These are phyloP conservation scores for Dryomyza anilis DNA, from an alignment of 2,888 invertebrate species.

Conservation along the genomic window DNA sequence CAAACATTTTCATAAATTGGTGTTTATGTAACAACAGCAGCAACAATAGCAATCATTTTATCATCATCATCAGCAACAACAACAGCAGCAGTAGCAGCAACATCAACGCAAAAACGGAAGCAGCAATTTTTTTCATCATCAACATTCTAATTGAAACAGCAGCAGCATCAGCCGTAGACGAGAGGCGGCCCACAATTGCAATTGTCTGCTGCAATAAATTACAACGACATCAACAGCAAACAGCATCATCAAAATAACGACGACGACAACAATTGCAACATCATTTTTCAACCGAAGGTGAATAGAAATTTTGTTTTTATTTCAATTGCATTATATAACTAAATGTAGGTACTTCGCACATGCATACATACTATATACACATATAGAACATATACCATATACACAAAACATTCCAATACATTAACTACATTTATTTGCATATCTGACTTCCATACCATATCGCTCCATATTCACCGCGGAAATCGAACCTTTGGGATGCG, in stretches of 20 bases:
- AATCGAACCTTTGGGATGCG: too few species aligned
- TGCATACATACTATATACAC: too few species aligned
- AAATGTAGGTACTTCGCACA: too few species aligned
- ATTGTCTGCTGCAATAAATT: not conserved
- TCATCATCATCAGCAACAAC: conserved; percentile 17
- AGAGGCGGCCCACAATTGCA: too few species aligned
- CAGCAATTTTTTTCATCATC: conserved; percentile 21
- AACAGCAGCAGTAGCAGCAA: conserved; percentile 11
- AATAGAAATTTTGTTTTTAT: too few species aligned
- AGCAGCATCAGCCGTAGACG: conserved; percentile 14
- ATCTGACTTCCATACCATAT: too few species aligned
- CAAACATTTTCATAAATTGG: conserved; percentile 14
- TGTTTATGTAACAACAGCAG: conserved; percentile 28
- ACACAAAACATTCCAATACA: too few species aligned
- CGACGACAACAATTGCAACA: conserved; percentile 10
- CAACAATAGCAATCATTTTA: conserved; percentile 13
- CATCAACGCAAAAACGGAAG: conserved; percentile 21
- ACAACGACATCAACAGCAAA: conserved; percentile 17
- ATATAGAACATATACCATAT: too few species aligned
- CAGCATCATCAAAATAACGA: conserved; percentile 10
- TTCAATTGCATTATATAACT: too few species aligned
- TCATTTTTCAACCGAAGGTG: not conserved
- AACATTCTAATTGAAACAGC: conserved; percentile 19
- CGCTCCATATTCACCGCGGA: too few species aligned
- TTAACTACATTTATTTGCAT: too few species aligned